Evolutionary conservation across 1,140 invertebrate species (phyloP), one percentile per base, ranked within the genome.

Genomic region (Stenopsyche tienmushanensis): DNA sequence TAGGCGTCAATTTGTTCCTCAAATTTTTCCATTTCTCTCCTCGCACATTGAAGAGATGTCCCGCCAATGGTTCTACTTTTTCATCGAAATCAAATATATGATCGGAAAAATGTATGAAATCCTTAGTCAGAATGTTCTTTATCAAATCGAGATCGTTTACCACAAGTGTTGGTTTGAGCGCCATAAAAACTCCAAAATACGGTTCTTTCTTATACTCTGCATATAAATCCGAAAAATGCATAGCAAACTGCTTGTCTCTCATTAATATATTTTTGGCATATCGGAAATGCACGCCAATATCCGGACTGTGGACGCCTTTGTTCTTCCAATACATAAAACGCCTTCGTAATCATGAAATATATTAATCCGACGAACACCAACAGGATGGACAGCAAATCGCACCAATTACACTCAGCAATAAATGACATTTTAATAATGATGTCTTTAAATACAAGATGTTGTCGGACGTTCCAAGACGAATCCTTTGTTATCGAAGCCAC

Each of bases 81-180:
- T 74, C 63, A 68, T 85, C 79, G 58, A 72, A 73, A 64, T 78
- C 82, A 55, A 81, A 75, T 0, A 83, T 80, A 13, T 83, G 78
- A 42, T 83, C 80, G 67, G 81, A 77, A 63, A 85, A 86, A 72
- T 82, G 75, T 45, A 80, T 76, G 66, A 84, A 86, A 73, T 87
- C 83, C 71, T 83, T 84, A 8, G 85, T 79, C 47, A 86, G 72
- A 7, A 87, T 77, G 29, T 77, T 74, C 44, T 84, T 82, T 2
- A 84, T 81, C 29, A 86, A 71, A 34, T 84, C 82, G 2, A 75
- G 75, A 66, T 82, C 81, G 15, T 80, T 72, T 2, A 83, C 69
- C 1, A 78, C 75, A 18, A 78, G 67, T 24, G 77, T 72, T 1
- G 81, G 81, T 53, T 74, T 72, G 49, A 76, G 64, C 24, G 82